Percentiles rank a stretch among this genome's conserved stretches.
These are phyloP conservation scores for Ceratina calcarata DNA, from an alignment of 1,140 invertebrate species.

Conservation along the genomic window DNA sequence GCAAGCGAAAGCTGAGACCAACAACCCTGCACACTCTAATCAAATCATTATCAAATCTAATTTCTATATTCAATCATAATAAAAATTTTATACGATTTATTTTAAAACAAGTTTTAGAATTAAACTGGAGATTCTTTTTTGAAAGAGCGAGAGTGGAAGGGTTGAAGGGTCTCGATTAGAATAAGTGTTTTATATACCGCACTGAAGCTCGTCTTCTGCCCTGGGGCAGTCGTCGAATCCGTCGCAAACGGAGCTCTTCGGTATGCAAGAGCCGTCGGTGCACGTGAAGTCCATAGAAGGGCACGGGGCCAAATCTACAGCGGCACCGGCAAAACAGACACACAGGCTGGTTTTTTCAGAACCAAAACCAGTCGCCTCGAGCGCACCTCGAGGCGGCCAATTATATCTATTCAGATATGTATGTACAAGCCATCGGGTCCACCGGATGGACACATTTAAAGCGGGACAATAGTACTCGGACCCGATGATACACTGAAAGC, in stretches of 20 bases:
- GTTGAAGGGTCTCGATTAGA: not conserved
- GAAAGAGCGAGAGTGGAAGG: too few species aligned
- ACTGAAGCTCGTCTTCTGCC: conserved; percentile 87
- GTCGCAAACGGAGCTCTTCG: conserved; percentile 85
- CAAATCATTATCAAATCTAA: too few species aligned
- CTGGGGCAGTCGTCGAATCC: conserved; percentile 87
- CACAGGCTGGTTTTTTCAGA: conserved; percentile 52
- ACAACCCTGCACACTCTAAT: not conserved
- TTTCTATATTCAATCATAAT: too few species aligned
- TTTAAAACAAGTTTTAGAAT: too few species aligned
- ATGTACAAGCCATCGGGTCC: not conserved
- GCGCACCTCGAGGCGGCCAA: not conserved
- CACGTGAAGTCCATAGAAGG: conserved; percentile 83
- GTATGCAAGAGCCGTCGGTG: conserved; percentile 86
- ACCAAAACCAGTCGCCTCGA: conserved; percentile 56
- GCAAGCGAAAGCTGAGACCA: conserved; percentile 33
- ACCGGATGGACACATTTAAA: conserved; percentile 36
- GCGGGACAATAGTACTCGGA: conserved; percentile 7
- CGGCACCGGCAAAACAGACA: conserved; percentile 68
- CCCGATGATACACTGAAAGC: conserved; percentile 38
- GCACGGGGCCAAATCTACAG: conserved; percentile 79
- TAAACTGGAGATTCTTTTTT: not conserved
- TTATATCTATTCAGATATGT: not conserved
- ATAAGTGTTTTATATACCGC: conserved; percentile 76
- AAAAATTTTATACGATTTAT: too few species aligned